Conservation (phyloP, 2,797 vertebrate genomes). For the Gallinago stenura region DNA sequence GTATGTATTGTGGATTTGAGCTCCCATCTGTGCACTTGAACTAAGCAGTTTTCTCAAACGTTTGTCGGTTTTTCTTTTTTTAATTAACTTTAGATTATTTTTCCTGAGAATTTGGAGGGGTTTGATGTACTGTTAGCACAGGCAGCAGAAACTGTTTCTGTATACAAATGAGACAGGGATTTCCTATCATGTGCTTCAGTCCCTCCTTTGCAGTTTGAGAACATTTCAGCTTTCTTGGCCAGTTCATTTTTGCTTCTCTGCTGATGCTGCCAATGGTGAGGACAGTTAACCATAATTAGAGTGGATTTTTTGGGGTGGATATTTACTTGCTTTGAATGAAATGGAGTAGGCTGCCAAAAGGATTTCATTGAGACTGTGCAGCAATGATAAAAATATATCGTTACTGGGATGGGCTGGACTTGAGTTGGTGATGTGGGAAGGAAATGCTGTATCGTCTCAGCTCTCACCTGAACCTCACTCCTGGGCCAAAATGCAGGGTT, state of each 20-base stretch:
- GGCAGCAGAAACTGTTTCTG: slow-evolving; percentile 11
- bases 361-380: neutral
- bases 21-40: slow-evolving; percentile 51
- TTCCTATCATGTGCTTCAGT: slow-evolving; percentile 42
- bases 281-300: neutral
- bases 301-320: neutral
- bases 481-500: accelerated
- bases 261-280: neutral
- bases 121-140: slow-evolving; percentile 1
- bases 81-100: slow-evolving; percentile 57
- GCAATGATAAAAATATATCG: neutral
- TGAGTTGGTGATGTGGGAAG: neutral
- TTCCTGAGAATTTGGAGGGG: slow-evolving; percentile 2
- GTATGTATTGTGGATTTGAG: slow-evolving; percentile 3
- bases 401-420: neutral
- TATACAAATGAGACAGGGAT: slow-evolving; percentile 5
- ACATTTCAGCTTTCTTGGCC: neutral
- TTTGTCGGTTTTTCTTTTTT: neutral
- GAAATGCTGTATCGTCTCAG: neutral
- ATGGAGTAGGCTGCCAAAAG: neutral
- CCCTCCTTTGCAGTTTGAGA: slow-evolving; percentile 20
- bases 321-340: neutral
- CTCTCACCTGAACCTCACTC: neutral
- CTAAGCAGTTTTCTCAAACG: slow-evolving; percentile 4
- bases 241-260: neutral